These are phyloP conservation scores for Lepus europaeus DNA, from an alignment of 2,113 vertebrate species.

Conservation along the genomic window DNA sequence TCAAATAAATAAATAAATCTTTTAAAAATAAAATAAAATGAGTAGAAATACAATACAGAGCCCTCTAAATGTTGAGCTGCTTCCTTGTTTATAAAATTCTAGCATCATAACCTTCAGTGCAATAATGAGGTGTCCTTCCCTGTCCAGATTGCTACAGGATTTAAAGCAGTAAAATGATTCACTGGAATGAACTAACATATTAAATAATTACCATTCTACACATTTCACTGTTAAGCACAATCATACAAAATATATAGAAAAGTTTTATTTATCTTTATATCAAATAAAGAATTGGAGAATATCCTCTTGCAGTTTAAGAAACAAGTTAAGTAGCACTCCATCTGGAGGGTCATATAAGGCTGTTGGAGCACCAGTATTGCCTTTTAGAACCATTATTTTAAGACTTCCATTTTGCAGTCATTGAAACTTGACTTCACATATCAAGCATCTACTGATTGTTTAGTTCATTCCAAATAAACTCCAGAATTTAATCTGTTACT, in stretches of 20 bases:
- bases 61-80: background rate
- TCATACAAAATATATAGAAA: background rate
- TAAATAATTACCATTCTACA: background rate
- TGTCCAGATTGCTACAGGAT: background rate
- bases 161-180: slow-evolving; percentile 3
- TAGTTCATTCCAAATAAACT: slow-evolving; percentile 2
- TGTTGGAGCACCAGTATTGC: background rate
- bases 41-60: background rate
- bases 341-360: background rate
- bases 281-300: slow-evolving; percentile 17
- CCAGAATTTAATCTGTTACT: background rate
- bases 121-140: background rate
- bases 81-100: background rate
- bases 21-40: background rate
- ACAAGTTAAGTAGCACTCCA: too few relatives aligned
- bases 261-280: background rate
- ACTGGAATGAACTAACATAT: background rate
- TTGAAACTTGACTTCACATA: background rate
- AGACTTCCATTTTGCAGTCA: background rate
- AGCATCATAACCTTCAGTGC: background rate
- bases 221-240: background rate
- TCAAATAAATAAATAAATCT: too few relatives aligned
- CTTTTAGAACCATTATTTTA: background rate
- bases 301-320: background rate
- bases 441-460: background rate